Evolutionary conservation across 2,113 vertebrate species (phyloP).

Genomic region (Siphamia tubifer): DNA sequence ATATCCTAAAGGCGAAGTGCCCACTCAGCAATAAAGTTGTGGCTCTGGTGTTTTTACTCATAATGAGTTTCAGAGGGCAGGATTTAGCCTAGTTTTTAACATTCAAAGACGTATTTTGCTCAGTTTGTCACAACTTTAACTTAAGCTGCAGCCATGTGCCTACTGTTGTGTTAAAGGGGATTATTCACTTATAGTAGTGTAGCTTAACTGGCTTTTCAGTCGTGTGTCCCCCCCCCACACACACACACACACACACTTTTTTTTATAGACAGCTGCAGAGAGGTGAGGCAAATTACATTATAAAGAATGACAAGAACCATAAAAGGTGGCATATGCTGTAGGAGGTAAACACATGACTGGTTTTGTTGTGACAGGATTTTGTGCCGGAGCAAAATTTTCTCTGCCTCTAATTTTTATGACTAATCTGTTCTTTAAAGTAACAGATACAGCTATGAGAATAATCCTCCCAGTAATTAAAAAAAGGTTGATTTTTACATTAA

Average conservation of each 20-base stretch:
- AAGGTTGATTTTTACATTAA: too few species aligned
- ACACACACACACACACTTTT: too few species aligned
- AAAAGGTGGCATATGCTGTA: background rate
- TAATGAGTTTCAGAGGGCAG: constrained; percentile 15
- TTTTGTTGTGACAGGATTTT: background rate
- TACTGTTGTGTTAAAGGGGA: background rate
- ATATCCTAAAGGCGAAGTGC: background rate
- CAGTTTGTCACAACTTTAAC: background rate
- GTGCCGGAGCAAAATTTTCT: background rate
- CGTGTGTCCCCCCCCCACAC: too few species aligned
- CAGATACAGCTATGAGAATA: too few species aligned
- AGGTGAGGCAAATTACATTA: background rate
- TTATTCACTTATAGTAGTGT: background rate
- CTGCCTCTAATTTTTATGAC: background rate
- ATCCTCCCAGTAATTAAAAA: too few species aligned
- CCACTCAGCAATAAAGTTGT: constrained; percentile 27
- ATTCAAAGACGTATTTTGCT: background rate
- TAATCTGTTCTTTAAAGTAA: too few species aligned
- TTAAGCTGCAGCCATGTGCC: background rate
- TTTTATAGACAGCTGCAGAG: background rate
- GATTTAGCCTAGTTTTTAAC: background rate
- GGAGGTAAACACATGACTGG: background rate
- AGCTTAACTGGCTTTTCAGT: background rate
- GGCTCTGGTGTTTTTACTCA: background rate
- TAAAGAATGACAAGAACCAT: background rate